Evolutionary conservation across 2,888 invertebrate species (phyloP), one percentile per base, ranked within the genome.

Genomic region (Aphelenchoides bicaudatus): DNA sequence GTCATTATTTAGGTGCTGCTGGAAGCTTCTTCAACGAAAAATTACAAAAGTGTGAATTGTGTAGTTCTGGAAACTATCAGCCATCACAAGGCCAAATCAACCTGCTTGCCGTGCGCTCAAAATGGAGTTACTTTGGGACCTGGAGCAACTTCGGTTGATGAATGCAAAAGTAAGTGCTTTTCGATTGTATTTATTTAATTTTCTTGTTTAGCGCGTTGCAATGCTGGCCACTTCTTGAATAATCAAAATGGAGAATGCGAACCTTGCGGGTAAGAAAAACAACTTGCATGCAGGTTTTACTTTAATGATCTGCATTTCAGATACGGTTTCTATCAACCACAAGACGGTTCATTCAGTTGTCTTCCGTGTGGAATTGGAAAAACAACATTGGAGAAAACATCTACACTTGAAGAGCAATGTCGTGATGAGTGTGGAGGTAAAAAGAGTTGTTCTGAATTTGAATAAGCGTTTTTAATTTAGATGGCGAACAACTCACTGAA

Each of bases 101-200:
- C 48, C 16, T 66, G 67, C 39, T 46, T 54, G 19, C 37, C 48
- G 8, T 93, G 93, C 77, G 90, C 91, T 27, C 87, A 88, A 39
- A 91, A 91, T 79, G 90, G 89, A 21, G 91, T 91, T 73, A 93
- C 93, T 0, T 87, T 87, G 74, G 86, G 85, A 71, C 84, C 86
- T 0, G 90, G 89, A 59, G 60, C 68, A 1, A 23, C 58, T 2
- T 59, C 49, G 2, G 57, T 46, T 19, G 29, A 49, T 8, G 71
- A 71, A n/a, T 71, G 72, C 61, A 70, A 60, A 58, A 52, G 66
- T 66, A 46, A n/a, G 59, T 58, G 37, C 2, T 1, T 4, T n/a
- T 16, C 6, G 8, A 5, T 6, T 48, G 8, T 48, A 6, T 30
- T 5, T 48, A 6, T 16, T 6, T n/a, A 6, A 6, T 51, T 2